These are phyloP conservation scores for Sebastes oblongus DNA, from an alignment of 2,797 vertebrate genomes.

Conservation along the genomic window DNA sequence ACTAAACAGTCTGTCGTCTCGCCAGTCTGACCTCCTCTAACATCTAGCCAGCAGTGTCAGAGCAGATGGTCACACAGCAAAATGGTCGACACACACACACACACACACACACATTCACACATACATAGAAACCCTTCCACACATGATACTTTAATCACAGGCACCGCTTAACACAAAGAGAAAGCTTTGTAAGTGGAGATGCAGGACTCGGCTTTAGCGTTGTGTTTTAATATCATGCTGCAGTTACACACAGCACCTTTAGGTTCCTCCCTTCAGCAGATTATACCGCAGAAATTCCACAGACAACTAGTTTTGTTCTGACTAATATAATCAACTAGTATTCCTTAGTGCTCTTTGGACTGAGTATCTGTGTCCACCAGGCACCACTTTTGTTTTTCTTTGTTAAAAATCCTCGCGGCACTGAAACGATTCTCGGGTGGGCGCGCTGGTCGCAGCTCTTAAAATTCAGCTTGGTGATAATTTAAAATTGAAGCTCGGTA, in stretches of 20 bases:
- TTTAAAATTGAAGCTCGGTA: constrained; percentile 3
- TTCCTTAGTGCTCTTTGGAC: constrained; percentile 21
- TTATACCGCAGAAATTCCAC: constrained; percentile 36
- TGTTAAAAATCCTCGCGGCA: constrained; percentile 18
- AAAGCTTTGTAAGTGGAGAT: constrained; percentile 25
- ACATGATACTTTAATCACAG: constrained; percentile 41
- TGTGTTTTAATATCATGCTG: constrained; percentile 23
- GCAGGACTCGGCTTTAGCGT: constrained; percentile 13
- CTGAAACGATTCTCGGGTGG: constrained; percentile 21
- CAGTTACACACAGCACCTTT: constrained; percentile 45
- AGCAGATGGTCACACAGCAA: constrained; percentile 23
- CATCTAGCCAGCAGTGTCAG: constrained; percentile 46
- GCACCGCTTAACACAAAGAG: constrained; percentile 40
- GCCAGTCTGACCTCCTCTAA: constrained; percentile 36
- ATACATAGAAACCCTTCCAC: constrained; percentile 15
- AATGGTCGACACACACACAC: constrained; percentile 8
- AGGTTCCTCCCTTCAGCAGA: constrained; percentile 23
- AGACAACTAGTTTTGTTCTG: constrained; percentile 37
- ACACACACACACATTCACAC: background rate
- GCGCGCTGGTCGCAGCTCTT: constrained; percentile 70
- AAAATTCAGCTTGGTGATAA: constrained; percentile 26
- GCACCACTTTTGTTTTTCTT: background rate
- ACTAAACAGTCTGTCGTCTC: constrained; percentile 37
- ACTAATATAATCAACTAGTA: constrained; percentile 22
- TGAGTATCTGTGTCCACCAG: constrained; percentile 41